A percentile compares a stretch with the other conserved stretches of the same genome.
Conservation (phyloP, 2,113 vertebrate genomes). For the Oreochromis niloticus region DNA sequence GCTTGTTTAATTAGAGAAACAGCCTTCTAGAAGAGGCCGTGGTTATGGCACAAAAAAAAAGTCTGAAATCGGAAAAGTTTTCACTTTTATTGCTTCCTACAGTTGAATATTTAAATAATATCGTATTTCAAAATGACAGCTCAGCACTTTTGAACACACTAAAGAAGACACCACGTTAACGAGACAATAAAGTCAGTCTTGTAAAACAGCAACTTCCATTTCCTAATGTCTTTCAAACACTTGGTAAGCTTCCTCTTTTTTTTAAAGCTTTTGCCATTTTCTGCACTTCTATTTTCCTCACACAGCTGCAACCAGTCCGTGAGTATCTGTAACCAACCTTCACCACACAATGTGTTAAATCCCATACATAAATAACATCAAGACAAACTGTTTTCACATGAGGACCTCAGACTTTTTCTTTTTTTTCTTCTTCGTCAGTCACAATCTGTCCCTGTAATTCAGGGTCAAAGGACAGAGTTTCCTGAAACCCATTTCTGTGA, state of each 20-base stretch:
- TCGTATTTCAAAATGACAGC: not conserved
- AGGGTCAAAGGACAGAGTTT: constrained; percentile 68
- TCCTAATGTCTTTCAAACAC: constrained; percentile 23
- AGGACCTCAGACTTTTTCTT: not conserved
- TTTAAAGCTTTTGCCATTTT: not conserved
- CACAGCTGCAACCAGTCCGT: not conserved
- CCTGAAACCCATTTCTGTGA: constrained; percentile 64
- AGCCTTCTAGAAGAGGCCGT: not conserved
- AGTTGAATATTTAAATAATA: not conserved
- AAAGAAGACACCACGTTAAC: constrained; percentile 10
- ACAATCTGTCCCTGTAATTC: constrained; percentile 25
- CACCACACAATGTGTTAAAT: not conserved
- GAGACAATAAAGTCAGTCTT: constrained; percentile 18
- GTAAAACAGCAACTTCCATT: constrained; percentile 38
- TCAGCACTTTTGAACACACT: not conserved
- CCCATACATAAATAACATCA: not conserved
- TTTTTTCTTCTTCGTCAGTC: not conserved
- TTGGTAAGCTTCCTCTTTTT: constrained; percentile 13
- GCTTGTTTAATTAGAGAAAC: not conserved
- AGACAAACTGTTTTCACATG: constrained; percentile 10
- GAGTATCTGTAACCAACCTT: not conserved
- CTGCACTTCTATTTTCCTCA: not conserved
- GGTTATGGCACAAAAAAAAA: not conserved
- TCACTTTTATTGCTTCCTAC: not conserved
- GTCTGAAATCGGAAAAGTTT: not conserved